phyloP scores from a whole-genome alignment of 2,113 vertebrate genomes.

The Hydrochoerus hydrochaeris region DNA sequence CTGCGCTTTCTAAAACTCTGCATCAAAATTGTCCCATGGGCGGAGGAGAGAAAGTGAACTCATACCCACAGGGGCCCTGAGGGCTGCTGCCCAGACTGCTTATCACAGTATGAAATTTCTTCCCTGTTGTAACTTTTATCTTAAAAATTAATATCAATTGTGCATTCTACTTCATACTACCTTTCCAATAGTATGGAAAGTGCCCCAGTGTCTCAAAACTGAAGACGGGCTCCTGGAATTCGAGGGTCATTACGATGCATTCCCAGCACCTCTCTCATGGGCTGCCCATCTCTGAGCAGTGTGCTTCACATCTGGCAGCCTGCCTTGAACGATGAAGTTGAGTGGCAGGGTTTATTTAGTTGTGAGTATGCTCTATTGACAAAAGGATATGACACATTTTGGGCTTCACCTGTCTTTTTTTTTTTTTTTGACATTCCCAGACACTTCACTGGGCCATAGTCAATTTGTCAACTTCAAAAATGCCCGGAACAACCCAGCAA shows the following conservation, averaged over 20 bases:
- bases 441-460: not conserved
- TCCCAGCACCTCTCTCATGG: not conserved
- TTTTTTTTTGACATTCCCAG: constrained; percentile 11
- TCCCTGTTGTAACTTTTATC: constrained; percentile 18
- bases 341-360: not conserved
- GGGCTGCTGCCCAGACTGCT: not conserved
- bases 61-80: not conserved
- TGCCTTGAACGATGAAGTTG: not conserved
- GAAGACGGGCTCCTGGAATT: not conserved
- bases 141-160: constrained; percentile 48
- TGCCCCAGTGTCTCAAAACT: not conserved
- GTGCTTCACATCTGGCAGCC: not conserved
- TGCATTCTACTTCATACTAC: not conserved
- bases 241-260: accelerated
- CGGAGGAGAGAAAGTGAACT: constrained; percentile 16
- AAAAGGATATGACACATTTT: constrained; percentile 57
- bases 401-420: constrained; percentile 18
- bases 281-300: not conserved
- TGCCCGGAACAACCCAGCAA: not conserved
- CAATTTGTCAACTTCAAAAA: constrained; percentile 42
- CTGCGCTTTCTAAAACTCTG: not conserved
- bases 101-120: not conserved
- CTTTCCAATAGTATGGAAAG: too few species aligned
- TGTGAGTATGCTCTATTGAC: not conserved
- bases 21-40: not conserved